Conservation (phyloP, 2,113 vertebrate genomes). For the Callocephalon fimbriatum region DNA sequence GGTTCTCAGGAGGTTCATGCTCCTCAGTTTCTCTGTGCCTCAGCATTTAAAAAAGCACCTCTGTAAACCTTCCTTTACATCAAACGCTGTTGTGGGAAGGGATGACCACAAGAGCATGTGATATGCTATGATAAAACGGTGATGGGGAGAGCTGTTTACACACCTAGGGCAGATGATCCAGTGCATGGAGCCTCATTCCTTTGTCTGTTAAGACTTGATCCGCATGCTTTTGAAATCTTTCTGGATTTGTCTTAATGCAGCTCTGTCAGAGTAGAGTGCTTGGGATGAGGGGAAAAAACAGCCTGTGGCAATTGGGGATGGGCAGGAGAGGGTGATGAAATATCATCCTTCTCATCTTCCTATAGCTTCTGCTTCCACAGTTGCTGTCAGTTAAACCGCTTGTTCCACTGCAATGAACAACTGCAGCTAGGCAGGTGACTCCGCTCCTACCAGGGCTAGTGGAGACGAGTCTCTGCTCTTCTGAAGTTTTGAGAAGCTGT, state of each 20-base stretch:
- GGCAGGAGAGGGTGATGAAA: neutral
- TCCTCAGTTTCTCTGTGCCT: neutral
- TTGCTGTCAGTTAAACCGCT: neutral
- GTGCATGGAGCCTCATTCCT: fast-evolving
- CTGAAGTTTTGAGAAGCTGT: neutral
- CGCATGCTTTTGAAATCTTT: neutral
- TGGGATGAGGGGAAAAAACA: neutral
- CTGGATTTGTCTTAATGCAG: neutral
- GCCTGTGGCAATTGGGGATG: neutral
- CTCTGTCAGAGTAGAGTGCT: neutral
- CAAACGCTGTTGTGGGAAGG: neutral
- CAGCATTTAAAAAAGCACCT: neutral
- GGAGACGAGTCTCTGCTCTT: neutral
- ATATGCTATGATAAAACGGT: fast-evolving
- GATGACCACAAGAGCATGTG: neutral
- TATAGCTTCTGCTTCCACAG: neutral
- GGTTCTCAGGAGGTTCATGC: neutral
- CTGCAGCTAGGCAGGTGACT: neutral
- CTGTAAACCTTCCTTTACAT: neutral
- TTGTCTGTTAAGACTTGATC: neutral
- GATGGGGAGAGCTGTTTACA: neutral
- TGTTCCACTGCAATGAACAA: neutral
- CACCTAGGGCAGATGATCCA: neutral
- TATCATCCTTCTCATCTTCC: neutral
- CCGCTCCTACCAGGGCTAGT: neutral